Conservation (phyloP, 1,140 invertebrate genomes). For the Anagrus nilaparvatae region DNA sequence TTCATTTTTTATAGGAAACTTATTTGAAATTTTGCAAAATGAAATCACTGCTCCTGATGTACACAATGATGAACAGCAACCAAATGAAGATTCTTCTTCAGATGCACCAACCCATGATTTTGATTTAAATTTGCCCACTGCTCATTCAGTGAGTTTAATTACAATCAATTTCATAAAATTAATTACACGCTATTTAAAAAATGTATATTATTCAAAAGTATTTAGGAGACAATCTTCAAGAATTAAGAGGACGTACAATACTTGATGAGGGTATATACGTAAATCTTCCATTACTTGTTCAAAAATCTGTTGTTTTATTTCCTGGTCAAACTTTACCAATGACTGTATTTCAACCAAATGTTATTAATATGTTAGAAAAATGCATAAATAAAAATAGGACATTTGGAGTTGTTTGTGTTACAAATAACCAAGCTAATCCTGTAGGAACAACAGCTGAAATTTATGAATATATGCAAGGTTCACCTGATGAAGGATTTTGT, state of each 20-base stretch:
- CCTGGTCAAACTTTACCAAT: conserved; percentile 66
- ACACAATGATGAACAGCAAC: not conserved
- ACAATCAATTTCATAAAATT: conserved; percentile 16
- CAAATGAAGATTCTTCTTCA: not conserved
- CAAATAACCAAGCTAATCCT: conserved; percentile 18
- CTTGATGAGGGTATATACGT: conserved; percentile 42
- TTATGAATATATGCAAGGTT: conserved; percentile 49
- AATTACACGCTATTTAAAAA: not conserved
- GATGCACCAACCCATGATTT: conserved; percentile 21
- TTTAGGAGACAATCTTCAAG: conserved; percentile 52
- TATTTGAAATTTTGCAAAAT: not conserved
- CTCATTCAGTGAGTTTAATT: conserved; percentile 45
- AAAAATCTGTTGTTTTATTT: conserved; percentile 52
- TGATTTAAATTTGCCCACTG: conserved; percentile 41
- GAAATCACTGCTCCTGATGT: not conserved
- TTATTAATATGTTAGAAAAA: conserved; percentile 46
- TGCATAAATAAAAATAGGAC: conserved; percentile 48
- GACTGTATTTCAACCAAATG: conserved; percentile 46
- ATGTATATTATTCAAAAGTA: conserved; percentile 39
- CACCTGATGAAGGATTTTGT: conserved; percentile 27
- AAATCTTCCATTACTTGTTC: conserved; percentile 50
- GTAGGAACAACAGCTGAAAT: conserved; percentile 66
- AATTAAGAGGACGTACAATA: conserved; percentile 50
- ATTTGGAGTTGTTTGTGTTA: conserved; percentile 49
- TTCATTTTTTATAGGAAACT: not conserved